Evolutionary conservation across 1,140 invertebrate genomes (phyloP), one percentile per base, ranked within the genome.

Genomic region (Drosophila miranda): DNA sequence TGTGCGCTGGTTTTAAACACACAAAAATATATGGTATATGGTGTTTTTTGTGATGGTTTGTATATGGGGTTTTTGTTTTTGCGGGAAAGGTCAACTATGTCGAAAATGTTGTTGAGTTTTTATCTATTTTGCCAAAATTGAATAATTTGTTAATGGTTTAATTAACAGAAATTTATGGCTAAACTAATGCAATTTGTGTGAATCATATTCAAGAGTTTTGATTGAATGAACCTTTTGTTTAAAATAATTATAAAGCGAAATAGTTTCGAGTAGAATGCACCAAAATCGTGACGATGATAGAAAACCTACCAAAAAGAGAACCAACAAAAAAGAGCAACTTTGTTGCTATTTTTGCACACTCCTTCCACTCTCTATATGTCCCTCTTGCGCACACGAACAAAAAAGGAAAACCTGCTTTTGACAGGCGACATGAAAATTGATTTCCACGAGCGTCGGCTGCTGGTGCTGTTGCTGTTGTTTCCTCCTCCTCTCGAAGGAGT

Each of bases 351-450:
- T 83, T 79, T 58, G 75, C 70, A 57, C 46, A 74, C 46, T 55
- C 34, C 16, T 73, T 53, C 45, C 50, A 8, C 16, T 14, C 14
- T 28, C 13, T 11, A 4, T 8, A 9, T 38, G 9, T 38, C 49
- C 16, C 30, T 45, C 49, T 50, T 23, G 23, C 48, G 21, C 63
- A 62, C 43, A 52, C 48, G 52, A 48, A 52, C 9, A 53, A 63
- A 67, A 79, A 53, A 51, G 73, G 53, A 46, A 73, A 74, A 48
- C 53, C 80, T 84, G 80, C 54, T 73, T 80, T 77, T 86, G 80
- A 84, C 73, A 69, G 75, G 82, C 59, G 55, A 80, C 77, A 81
- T 77, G 60, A 77, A 86, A 86, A 84, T 84, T 86, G 81, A 84
- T 84, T 84, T 86, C 75, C 54, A 80, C 57, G 46, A 61, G 49